Evolutionary conservation across 2,888 invertebrate genomes (phyloP).

Genomic region (Troides oblongomaculatus): DNA sequence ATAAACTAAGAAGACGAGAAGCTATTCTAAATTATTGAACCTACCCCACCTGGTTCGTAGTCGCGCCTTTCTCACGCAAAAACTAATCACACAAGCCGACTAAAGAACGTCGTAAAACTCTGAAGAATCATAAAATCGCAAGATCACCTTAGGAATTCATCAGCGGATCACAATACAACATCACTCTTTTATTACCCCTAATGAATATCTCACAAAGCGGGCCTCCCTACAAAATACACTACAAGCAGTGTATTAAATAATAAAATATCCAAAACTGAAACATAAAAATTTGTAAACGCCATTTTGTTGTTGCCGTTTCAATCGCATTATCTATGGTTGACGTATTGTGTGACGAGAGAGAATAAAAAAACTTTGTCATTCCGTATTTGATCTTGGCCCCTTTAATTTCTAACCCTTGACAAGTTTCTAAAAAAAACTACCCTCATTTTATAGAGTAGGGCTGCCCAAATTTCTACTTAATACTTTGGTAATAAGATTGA

Average conservation of each 20-base stretch:
- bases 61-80: constrained; percentile 61
- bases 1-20: no score
- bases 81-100: constrained; percentile 39
- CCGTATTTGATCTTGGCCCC: constrained; percentile 63
- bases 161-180: constrained; percentile 69
- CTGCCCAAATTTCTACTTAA: not conserved
- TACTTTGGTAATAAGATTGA: not conserved
- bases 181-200: constrained; percentile 74
- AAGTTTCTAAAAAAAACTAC: constrained; percentile 15
- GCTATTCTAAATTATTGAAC: not conserved
- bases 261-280: constrained; percentile 60
- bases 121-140: constrained; percentile 69
- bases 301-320: constrained; percentile 45
- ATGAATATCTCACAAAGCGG: constrained; percentile 59
- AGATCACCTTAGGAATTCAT: constrained; percentile 72
- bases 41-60: constrained; percentile 22
- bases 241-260: constrained; percentile 67
- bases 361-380: constrained; percentile 60
- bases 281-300: constrained; percentile 75
- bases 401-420: constrained; percentile 52
- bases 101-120: constrained; percentile 61
- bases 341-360: constrained; percentile 59
- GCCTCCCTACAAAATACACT: constrained; percentile 33
- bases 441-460: not conserved
- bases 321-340: constrained; percentile 52